A percentile compares a stretch with the other conserved stretches of the same genome.
Evolutionary conservation across 2,797 vertebrate species (phyloP).

Genomic region (Pangasius sanitwongsei): DNA sequence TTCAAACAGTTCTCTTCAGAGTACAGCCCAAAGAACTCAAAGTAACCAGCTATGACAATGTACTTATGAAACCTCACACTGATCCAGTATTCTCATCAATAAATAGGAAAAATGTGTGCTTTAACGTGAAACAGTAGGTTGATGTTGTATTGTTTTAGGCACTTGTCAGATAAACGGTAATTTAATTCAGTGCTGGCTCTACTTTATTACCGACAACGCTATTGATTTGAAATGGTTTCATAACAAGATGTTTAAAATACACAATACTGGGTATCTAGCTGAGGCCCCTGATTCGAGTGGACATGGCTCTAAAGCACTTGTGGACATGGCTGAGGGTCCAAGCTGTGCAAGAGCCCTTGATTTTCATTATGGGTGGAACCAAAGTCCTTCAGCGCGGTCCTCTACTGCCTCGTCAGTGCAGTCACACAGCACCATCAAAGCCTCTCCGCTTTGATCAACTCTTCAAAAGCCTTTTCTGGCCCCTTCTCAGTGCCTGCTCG

Average conservation of each 20-base stretch:
- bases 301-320: slow-evolving; percentile 43
- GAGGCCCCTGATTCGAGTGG: slow-evolving; percentile 13
- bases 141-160: background rate
- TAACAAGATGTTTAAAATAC: background rate
- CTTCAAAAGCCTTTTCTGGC: slow-evolving; percentile 60
- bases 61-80: background rate
- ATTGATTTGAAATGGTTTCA: background rate
- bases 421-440: slow-evolving; percentile 58
- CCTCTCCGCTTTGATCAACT: slow-evolving; percentile 59
- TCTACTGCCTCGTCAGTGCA: slow-evolving; percentile 44
- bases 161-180: background rate
- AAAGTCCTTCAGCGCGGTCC: slow-evolving; percentile 38
- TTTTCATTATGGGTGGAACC: slow-evolving; percentile 46
- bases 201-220: background rate
- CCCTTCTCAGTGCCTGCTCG: slow-evolving; percentile 50
- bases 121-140: background rate
- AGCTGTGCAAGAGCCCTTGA: slow-evolving; percentile 32
- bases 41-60: background rate
- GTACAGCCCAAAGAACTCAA: background rate
- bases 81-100: background rate
- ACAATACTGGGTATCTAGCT: background rate
- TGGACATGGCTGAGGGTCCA: slow-evolving; percentile 33
- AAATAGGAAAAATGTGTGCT: background rate
- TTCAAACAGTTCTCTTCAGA: slow-evolving; percentile 11
- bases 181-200: background rate